These are phyloP conservation scores for Apostichopus parvimensis DNA, from an alignment of 35 echinoderm and acorn worm species.

Conservation along the genomic window DNA sequence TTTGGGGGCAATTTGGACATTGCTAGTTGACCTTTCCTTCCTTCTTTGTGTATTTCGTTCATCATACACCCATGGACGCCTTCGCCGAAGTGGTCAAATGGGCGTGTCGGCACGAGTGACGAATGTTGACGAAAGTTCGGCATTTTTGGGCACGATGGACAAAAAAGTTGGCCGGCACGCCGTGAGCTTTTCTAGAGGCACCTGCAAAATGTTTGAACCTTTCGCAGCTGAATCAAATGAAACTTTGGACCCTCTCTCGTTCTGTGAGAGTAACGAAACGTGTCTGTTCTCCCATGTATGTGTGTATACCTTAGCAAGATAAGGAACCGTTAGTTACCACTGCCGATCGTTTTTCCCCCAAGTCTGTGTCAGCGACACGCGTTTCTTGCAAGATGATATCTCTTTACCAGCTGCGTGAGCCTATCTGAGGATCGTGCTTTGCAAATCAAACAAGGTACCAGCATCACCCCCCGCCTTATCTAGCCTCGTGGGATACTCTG, in stretches of 20 bases:
- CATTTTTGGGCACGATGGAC: slow-evolving; percentile 53
- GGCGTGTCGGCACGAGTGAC: slow-evolving; percentile 39
- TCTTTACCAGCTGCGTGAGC: slow-evolving; percentile 37
- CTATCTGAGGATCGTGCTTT: slow-evolving; percentile 50
- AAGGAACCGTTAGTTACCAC: not conserved
- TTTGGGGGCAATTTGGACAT: not conserved
- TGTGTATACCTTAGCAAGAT: slow-evolving; percentile 35
- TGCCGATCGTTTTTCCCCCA: not conserved
- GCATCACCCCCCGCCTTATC: slow-evolving; percentile 28
- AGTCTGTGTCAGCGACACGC: slow-evolving; percentile 25
- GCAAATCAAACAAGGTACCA: slow-evolving; percentile 50
- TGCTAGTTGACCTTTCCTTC: slow-evolving; percentile 40
- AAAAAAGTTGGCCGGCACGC: slow-evolving; percentile 29
- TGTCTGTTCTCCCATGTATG: slow-evolving; percentile 32
- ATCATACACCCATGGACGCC: not conserved
- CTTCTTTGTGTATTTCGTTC: not conserved
- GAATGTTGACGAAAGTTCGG: slow-evolving; percentile 53
- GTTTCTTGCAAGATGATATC: slow-evolving; percentile 46
- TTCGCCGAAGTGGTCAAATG: not conserved
- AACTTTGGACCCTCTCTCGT: slow-evolving; percentile 54
- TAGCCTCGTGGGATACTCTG: slow-evolving; percentile 45
- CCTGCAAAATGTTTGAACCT: slow-evolving; percentile 49
- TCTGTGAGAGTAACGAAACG: slow-evolving; percentile 46
- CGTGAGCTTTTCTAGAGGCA: slow-evolving; percentile 36
- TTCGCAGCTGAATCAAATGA: slow-evolving; percentile 53